phyloP scores from a whole-genome alignment of 2,797 vertebrate species.

The Saguinus oedipus region DNA sequence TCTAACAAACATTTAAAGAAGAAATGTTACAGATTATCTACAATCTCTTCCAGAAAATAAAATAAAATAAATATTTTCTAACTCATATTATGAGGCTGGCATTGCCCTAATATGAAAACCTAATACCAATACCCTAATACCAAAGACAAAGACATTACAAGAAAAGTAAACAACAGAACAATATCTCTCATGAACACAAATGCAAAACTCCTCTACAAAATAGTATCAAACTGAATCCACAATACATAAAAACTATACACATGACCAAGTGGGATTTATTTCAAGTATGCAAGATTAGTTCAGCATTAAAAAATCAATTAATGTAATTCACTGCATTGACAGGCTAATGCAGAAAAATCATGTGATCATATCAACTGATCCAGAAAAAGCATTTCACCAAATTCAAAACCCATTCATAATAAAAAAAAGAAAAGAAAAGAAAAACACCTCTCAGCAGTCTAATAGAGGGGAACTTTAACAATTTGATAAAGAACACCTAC shows the following conservation, averaged over 20 bases:
- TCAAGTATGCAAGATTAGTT: background rate
- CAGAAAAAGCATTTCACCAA: background rate
- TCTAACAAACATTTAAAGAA: constrained; percentile 25
- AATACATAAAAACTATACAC: background rate
- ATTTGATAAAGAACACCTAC: background rate
- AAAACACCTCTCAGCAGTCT: background rate
- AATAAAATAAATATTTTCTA: background rate
- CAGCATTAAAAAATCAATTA: background rate
- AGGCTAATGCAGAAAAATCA: background rate
- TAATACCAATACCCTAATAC: too few species aligned
- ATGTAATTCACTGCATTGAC: background rate
- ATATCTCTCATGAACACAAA: background rate
- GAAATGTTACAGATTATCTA: background rate
- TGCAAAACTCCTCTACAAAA: background rate
- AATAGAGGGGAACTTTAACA: background rate
- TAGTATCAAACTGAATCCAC: background rate
- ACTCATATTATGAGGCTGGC: background rate
- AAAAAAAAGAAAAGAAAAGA: background rate
- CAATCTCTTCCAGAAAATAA: constrained; percentile 9
- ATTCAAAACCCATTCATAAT: background rate
- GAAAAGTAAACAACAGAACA: background rate
- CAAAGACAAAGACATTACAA: background rate
- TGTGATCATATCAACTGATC: background rate
- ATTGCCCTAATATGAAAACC: background rate
- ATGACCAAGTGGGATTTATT: background rate